These are phyloP conservation scores for Hymenopus coronatus DNA, from an alignment of 2,888 invertebrate genomes.

Conservation along the genomic window DNA sequence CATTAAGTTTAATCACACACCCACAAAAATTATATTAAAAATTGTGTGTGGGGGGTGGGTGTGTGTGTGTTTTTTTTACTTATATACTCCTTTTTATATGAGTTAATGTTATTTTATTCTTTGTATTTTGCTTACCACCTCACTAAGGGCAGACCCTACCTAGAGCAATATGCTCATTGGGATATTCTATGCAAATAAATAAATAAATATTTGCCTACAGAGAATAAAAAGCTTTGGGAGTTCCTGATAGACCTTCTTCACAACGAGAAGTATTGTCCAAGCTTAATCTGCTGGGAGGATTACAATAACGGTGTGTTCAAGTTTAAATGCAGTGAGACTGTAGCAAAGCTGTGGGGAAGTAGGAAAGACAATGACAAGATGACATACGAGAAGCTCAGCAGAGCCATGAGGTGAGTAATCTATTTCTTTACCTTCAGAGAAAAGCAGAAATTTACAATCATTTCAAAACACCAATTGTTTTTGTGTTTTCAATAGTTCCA, in stretches of 20 bases:
- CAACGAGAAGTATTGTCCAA: slow-evolving; percentile 72
- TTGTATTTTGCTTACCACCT: no score
- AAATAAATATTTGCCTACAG: slow-evolving; percentile 36
- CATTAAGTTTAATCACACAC: no score
- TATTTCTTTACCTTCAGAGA: background rate
- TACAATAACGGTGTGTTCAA: slow-evolving; percentile 80
- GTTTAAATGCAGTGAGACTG: slow-evolving; percentile 81
- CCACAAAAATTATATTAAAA: no score
- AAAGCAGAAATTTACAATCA: background rate
- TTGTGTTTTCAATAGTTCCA: background rate
- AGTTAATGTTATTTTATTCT: no score
- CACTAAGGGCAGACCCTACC: no score
- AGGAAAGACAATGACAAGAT: slow-evolving; percentile 83
- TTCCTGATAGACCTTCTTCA: slow-evolving; percentile 79
- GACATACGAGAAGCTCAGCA: slow-evolving; percentile 89
- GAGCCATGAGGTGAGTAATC: slow-evolving; percentile 72
- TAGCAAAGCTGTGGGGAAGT: slow-evolving; percentile 83
- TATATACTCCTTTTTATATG: no score
- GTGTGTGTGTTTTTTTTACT: no score
- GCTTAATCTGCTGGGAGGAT: slow-evolving; percentile 86
- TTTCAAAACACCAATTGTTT: background rate
- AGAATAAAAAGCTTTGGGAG: slow-evolving; percentile 66
- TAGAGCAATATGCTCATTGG: no score
- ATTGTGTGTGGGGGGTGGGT: no score
- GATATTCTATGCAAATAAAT: no score